Evolutionary conservation across 2,797 vertebrate genomes (phyloP), one percentile per base, ranked within the genome.

Genomic region (Arvicola amphibius): DNA sequence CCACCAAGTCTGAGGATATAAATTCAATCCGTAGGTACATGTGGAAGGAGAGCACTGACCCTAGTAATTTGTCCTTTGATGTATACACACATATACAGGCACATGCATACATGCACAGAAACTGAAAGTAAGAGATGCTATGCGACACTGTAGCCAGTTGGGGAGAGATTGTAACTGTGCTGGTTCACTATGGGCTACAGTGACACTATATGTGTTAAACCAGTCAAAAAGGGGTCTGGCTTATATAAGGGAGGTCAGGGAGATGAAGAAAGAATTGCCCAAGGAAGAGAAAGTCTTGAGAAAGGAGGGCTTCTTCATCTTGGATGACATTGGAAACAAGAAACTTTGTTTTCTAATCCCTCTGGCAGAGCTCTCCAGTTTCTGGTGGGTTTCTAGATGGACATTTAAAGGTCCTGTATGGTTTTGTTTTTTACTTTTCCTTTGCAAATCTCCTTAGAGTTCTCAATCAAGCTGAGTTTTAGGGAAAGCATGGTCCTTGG

Each of bases 361-460:
- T 43, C 29, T 25, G 34, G 34, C 23, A 63, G 13, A 17, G 32
- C 51, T 71, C 80, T 19, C 46, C 73, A 46, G 9, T 59, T 78
- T 79, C 16, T 46, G 63, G 46, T 46, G 53, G 74, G 63, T 34
- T 85, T 85, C 65, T 32, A 87, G 21, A 59, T 61, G 67, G 77
- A 48, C 63, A 77, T 73, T 92, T 73, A 79, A 40, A 56, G 80
- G 71, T 78, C 71, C 23, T 90, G 6, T 87, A 74, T n/a, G 37
- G 27, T 56, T 87, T 34, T 13, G 10, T 9, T 74, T 93, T 80
- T 88, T n/a, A 84, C 12, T 29, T 63, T 91, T 59, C 37, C 74
- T 94, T 89, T 73, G 74, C 37, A 89, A 81, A 86, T 74, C 19
- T 80, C 43, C 37, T 76, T 85, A 48, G 85, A 92, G 37, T 65